Base-by-base conservation (phyloP, 2,113 vertebrate species). In the Todiramphus saurophagus region DNA sequence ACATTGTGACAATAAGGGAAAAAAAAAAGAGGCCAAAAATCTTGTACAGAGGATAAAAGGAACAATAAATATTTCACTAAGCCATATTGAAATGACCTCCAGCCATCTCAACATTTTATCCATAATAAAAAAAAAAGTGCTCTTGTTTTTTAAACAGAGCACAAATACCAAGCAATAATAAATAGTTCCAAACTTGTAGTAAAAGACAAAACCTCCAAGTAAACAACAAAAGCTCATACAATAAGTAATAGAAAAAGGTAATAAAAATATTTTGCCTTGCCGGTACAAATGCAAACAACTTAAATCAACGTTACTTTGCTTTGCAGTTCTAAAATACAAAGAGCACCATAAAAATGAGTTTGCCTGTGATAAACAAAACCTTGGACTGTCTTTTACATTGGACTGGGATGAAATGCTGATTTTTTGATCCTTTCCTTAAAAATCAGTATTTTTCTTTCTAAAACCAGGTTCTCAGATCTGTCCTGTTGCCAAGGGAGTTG, bases 61-160 rank as follows among this genome's bases (percentile, higher is more conserved):
- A 98, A 98, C 98, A 98, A 98, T 98, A 98, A 98, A 98, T 98
- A 98, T 98, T 98, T 98, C 97, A 98, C 98, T 98, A 98, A 98
- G 98, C 98, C 97, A 97, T 98, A 98, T 98, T 98, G 98, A 98
- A 98, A 98, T 98, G 98, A 98, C 98, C 97, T 97, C 97, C 96
- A 97, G 98, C 97, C 98, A 98, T 98, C 98, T 98, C 98, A 98
- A 98, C 97, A 98, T 98, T 98, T 98, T 98, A 98, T 98, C 98
- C 97, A 98, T 98, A 98, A 98, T 98, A 98, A 98, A 97, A 98
- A 98, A 97, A 98, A 98, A 97, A 96, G 97, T 96, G 98, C 98
- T 97, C 97, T 97, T 0, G 91, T 98, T 98, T 98, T 97, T 98
- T 93, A 98, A 98, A 98, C 98, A 92, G 98, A 97, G 98, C 98